Percentiles rank a stretch among this genome's conserved stretches.
Conservation (phyloP, 2,113 vertebrate species). For the Scartelaos histophorus region DNA sequence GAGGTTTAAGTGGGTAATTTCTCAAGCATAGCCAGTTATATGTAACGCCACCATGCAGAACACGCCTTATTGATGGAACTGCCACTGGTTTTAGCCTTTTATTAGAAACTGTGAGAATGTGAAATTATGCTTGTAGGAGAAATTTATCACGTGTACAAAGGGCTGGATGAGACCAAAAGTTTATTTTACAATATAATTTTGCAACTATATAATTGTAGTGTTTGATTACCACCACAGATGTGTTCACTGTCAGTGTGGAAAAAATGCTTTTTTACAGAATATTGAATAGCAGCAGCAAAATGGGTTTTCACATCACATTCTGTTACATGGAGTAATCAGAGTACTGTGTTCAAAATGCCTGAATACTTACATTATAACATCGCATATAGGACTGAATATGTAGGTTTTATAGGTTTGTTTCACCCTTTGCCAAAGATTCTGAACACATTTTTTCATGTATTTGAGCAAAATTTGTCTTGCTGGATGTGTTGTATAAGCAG, state of each 20-base stretch:
- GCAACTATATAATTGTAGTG: slow-evolving; percentile 18
- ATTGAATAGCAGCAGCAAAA: too few species aligned
- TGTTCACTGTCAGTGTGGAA: slow-evolving; percentile 13
- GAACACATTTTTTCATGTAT: too few species aligned
- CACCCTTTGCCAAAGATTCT: too few species aligned
- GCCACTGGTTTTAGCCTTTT: slow-evolving; percentile 33
- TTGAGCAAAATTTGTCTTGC: too few species aligned
- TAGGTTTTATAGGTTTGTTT: too few species aligned
- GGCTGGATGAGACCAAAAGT: background rate
- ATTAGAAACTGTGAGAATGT: slow-evolving; percentile 38
- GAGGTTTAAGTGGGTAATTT: slow-evolving; percentile 44
- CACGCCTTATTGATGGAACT: slow-evolving; percentile 29
- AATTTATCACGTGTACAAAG: slow-evolving; percentile 17
- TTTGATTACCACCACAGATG: slow-evolving; percentile 17
- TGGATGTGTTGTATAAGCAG: too few species aligned
- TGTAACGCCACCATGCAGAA: slow-evolving; percentile 38
- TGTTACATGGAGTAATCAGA: too few species aligned
- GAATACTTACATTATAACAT: too few species aligned
- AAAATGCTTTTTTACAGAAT: too few species aligned
- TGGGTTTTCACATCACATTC: too few species aligned
- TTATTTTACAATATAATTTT: slow-evolving; percentile 3
- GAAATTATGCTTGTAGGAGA: slow-evolving; percentile 33
- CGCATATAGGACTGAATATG: too few species aligned
- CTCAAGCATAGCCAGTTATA: slow-evolving; percentile 58
- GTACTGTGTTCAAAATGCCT: too few species aligned